phyloP scores from a whole-genome alignment of 1,140 invertebrate genomes.

The Caerostris darwini region DNA sequence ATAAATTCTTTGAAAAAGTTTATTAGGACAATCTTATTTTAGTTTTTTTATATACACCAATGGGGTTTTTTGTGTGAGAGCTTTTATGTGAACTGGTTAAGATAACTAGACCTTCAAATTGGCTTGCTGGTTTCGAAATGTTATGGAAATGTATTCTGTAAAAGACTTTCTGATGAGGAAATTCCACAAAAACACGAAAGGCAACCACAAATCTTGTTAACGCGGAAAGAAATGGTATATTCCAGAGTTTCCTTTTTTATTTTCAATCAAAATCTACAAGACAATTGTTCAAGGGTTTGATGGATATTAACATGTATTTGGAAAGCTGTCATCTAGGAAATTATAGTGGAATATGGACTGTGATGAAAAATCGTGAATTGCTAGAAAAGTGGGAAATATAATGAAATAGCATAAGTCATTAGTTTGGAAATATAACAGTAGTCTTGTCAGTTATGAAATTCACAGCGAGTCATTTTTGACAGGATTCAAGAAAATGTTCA shows the following conservation, averaged over 20 bases:
- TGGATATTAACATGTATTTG: conserved; percentile 26
- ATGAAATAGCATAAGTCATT: background rate
- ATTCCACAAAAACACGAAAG: background rate
- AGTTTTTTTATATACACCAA: background rate
- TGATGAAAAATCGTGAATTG: background rate
- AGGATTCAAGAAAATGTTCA: too few relatives aligned
- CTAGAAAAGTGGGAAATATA: background rate
- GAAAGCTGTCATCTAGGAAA: background rate
- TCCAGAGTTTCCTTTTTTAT: background rate
- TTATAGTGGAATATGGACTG: background rate
- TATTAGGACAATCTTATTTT: background rate
- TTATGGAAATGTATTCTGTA: conserved; percentile 11
- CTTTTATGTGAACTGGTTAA: conserved; percentile 19
- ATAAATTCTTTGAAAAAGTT: background rate
- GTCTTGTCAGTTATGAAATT: too few relatives aligned
- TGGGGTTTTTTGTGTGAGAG: background rate
- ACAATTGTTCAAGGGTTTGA: background rate
- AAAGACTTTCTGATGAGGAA: conserved; percentile 23
- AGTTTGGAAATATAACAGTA: too few relatives aligned
- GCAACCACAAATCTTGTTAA: background rate
- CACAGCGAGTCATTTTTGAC: too few relatives aligned
- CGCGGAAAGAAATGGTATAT: background rate
- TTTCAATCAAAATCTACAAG: background rate
- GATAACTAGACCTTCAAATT: conserved; percentile 5
- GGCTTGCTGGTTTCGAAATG: background rate